Evolutionary conservation across 2,113 vertebrate species (phyloP).

Genomic region (Donacobius atricapilla): DNA sequence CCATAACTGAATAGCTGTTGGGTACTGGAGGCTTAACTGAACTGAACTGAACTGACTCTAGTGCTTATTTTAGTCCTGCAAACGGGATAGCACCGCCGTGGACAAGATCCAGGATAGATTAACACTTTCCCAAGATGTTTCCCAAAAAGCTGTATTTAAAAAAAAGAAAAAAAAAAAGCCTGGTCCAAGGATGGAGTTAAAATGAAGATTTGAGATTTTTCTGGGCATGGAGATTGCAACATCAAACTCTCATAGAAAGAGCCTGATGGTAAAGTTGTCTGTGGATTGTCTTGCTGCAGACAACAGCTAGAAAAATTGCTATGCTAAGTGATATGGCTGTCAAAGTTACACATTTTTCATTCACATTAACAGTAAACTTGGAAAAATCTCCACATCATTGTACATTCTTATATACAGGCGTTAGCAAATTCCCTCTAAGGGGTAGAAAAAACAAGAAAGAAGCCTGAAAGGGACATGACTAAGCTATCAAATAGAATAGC

Average conservation of each 20-base stretch:
- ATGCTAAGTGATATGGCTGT: not conserved
- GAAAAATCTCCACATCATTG: not conserved
- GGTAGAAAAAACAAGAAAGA: not conserved
- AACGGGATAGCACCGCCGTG: not conserved
- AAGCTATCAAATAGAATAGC: not conserved
- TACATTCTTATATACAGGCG: not conserved
- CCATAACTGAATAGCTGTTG: not conserved
- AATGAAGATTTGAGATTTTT: not conserved
- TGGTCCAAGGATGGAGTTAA: not conserved
- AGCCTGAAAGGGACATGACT: not conserved
- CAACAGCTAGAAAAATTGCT: not conserved
- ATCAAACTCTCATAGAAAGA: not conserved
- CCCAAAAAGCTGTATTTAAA: not conserved
- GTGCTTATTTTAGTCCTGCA: not conserved
- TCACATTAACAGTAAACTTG: not conserved
- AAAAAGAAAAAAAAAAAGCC: not conserved
- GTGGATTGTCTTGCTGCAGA: not conserved
- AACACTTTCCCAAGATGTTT: not conserved
- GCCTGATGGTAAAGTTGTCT: not conserved
- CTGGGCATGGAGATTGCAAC: not conserved
- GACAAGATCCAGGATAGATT: not conserved
- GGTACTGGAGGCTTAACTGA: not conserved
- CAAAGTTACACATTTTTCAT: not conserved
- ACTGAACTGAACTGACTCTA: too few relatives aligned
- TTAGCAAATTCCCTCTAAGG: not conserved